These are phyloP conservation scores for Acleris holmiana DNA, from an alignment of 2,888 invertebrate genomes.

Conservation along the genomic window DNA sequence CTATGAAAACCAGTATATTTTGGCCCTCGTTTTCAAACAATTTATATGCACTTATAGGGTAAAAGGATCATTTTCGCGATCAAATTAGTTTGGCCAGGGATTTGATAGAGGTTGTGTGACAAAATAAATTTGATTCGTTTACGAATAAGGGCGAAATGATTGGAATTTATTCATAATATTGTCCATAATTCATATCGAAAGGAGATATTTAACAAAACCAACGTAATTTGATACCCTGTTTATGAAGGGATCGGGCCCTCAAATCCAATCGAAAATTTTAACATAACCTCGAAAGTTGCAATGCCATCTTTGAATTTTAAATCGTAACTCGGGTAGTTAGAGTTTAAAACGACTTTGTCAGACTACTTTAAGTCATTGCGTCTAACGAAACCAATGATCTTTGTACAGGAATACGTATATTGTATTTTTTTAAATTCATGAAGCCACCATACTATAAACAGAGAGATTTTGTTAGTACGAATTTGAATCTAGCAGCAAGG, in stretches of 20 bases:
- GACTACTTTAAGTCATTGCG: too few relatives aligned
- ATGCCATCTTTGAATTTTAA: too few relatives aligned
- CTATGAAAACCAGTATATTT: too few relatives aligned
- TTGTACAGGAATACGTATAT: slow-evolving; percentile 57
- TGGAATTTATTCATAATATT: slow-evolving; percentile 59
- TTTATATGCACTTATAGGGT: too few relatives aligned
- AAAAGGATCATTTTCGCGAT: background rate
- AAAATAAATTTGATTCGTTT: slow-evolving; percentile 35
- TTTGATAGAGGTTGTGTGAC: slow-evolving; percentile 3
- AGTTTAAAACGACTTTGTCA: too few relatives aligned
- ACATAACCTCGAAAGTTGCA: too few relatives aligned
- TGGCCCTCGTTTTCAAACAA: too few relatives aligned
- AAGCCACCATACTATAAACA: too few relatives aligned
- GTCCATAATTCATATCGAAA: slow-evolving; percentile 66
- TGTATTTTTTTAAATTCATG: too few relatives aligned
- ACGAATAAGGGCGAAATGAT: slow-evolving; percentile 59
- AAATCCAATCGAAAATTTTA: slow-evolving; percentile 41
- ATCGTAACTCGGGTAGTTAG: too few relatives aligned
- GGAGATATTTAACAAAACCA: slow-evolving; percentile 45
- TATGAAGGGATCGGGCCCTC: slow-evolving; percentile 51
- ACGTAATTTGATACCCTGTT: slow-evolving; percentile 69
- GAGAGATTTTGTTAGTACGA: too few relatives aligned
- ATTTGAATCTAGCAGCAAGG: too few relatives aligned
- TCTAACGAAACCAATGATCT: slow-evolving; percentile 34
- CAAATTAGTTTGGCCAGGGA: slow-evolving; percentile 10